Conservation (phyloP, 1,140 invertebrate species). For the Cephus cinctus region DNA sequence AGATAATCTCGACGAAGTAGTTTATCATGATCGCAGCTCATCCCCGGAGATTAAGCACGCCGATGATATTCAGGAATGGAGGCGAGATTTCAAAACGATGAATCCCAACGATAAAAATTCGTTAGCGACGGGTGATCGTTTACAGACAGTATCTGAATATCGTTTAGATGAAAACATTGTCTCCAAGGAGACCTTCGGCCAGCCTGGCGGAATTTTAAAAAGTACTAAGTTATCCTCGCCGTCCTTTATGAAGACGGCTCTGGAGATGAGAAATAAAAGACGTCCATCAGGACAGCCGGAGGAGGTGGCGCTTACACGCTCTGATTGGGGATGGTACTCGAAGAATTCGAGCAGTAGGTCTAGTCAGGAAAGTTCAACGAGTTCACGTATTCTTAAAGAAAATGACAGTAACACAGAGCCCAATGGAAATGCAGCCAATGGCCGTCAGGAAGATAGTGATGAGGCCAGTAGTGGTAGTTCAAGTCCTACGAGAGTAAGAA, state of each 20-base stretch:
- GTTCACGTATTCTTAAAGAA: constrained; percentile 11
- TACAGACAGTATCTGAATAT: constrained; percentile 7
- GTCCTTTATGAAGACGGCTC: constrained; percentile 64
- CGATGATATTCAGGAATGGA: no score
- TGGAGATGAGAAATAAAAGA: constrained; percentile 54
- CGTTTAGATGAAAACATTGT: no score
- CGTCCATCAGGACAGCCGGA: constrained; percentile 27
- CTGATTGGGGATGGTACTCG: constrained; percentile 39
- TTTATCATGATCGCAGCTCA: no score
- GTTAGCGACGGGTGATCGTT: constrained; percentile 21
- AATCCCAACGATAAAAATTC: constrained; percentile 33
- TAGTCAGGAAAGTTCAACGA: constrained; percentile 10
- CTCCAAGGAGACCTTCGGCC: no score
- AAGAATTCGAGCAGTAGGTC: constrained; percentile 27
- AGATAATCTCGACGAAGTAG: no score
- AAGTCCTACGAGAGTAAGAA: constrained; percentile 41
- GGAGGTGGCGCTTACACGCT: constrained; percentile 3
- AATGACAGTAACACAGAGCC: no score
- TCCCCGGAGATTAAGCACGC: constrained; percentile 1
- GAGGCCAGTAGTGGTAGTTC: constrained; percentile 40
- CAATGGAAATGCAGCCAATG: constrained; percentile 4
- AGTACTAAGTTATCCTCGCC: constrained; percentile 59
- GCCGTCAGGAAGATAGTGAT: neutral
- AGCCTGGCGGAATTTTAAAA: constrained; percentile 28
- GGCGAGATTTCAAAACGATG: constrained; percentile 23